Evolutionary conservation across 1,140 invertebrate genomes (phyloP), one percentile per base, ranked within the genome.

Genomic region (Lerema accius): DNA sequence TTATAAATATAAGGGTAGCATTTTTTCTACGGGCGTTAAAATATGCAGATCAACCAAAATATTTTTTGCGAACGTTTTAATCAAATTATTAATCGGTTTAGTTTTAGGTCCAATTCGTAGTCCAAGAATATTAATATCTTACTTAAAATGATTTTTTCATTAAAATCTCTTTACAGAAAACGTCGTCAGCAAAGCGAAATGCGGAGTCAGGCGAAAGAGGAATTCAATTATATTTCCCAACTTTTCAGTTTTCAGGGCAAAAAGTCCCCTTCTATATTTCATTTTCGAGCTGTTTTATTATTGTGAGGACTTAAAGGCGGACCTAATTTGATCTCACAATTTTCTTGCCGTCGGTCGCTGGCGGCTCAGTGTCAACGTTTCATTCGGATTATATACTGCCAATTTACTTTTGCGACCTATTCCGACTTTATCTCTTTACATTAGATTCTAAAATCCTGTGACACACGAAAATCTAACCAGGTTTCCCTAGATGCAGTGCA

Each of bases 281-380:
- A 78, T 76, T 82, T 78, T 67, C 56, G 51, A 74, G 65, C 71
- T 45, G 63, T 73, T 78, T 78, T 82, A 80, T 80, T 78, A 75
- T 78, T 71, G 76, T 69, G 69, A 56, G 45, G 70, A 75, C 67
- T 73, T 73, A 77, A 76, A 76, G 73, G 63, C 72, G 69, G 67
- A 84, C 78, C 76, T 87, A 87, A 87, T 85, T 84, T 81, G 73
- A 84, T 82, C 76, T 79, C 59, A 80, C 84, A 84, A 85, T 85
- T 82, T 86, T 83, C 80, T 80, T 73, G 63, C 72, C 70, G 68
- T 67, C 61, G 73, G 65, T 63, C 69, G 71, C 72, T 75, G 50
- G 70, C 65, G 74, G 81, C 80, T 84, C 78, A 81, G 72, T 82
- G 81, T 84, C 81, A 80, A 84, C 83, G 76, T 82, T 86, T 84